Base-by-base conservation (phyloP, 2,113 vertebrate species). In the Corythornis vintsioides region DNA sequence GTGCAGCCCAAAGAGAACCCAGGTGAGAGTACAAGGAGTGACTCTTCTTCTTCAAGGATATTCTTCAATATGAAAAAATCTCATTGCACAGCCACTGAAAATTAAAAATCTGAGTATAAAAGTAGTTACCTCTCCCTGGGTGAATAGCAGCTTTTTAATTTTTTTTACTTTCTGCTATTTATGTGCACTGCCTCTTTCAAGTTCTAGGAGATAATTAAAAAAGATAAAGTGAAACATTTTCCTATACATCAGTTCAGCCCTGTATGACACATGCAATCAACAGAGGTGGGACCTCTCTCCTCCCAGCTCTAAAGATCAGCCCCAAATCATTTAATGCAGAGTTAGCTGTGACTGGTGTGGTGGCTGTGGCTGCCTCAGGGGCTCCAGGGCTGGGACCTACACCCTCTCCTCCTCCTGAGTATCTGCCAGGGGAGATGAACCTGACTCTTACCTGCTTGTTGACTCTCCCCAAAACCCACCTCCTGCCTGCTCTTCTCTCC, bases 251-350 rank as follows among this genome's bases (percentile, higher is more conserved):
- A 11, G 45, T 25, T 29, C 16, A 35, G 42, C 8, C 13, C 63
- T 1, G 0, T 15, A 35, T 15, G 65, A 22, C 31, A 8, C 0
- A 3, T 15, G 64, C 59, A n/a, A 47, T 5, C 70, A 12, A 33
- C 0, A 6, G 14, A 22, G 43, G 19, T 10, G 59, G 18, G 10
- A 11, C 7, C 7, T 40, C 50, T n/a, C 19, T 57, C 21, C 29
- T 64, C 29, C 45, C 3, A 4, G 5, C 29, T 19, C 26, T 20
- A 24, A 38, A n/a, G 35, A 69, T 57, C 40, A 31, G 3, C 25
- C 42, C 33, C 9, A 29, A 10, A 9, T 6, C 24, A 2, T 21
- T 6, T 3, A 6, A 3, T 1, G 33, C 45, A 48, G 29, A 33
- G 5, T 17, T 21, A 53, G 11, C 2, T 19, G 55, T 4, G 65